Base-by-base conservation (phyloP, 2,888 invertebrate genomes). In the Xestoiulus laeticollis region DNA sequence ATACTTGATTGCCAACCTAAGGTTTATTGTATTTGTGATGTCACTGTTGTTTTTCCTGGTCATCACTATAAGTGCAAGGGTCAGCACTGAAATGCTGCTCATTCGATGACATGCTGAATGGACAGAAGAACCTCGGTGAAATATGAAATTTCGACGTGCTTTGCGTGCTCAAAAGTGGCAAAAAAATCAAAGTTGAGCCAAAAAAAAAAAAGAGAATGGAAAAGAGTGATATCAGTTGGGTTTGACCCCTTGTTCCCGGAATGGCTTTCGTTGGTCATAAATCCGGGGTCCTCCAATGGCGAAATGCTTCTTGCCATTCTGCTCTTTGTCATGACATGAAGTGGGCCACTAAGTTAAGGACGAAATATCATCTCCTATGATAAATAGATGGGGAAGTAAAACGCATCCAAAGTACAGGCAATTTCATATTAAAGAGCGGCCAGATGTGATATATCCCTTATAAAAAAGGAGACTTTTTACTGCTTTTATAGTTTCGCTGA, bases 291-390 rank as follows among this genome's bases (percentile, higher is more conserved):
- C 78, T 78, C 78, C 78, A 78, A 22, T 78, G 30, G 78, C 78
- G 30, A 59, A 59, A 59, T 59, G 59, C 22, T 59, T 59, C 78
- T 78, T 78, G 26, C 78, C 78, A 78, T 78, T 78, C 78, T 78
- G 78, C 30, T 78, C 78, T 26, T 3, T 78, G 30, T 78, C 78
- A 30, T 22, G 78, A 78, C 78, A 78, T 22, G 78, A 78, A 78
- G 78, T 78, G 78, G 78, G 78, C 78, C 78, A 78, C 78, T 78
- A 78, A 78, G 78, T 78, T 78, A 78, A 78, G 78, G 78, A 78
- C 78, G 78, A 78, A 78, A 78, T 78, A 78, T 78, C 78, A 78
- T 78, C 78, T 30, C 78, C 78, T 78, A 78, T 78, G 78, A 78
- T 78, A 78, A 78, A 78, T 78, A 78, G 78, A 78, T 30, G 78